Evolutionary conservation across 2,113 vertebrate genomes (phyloP), one percentile per base, ranked within the genome.

Genomic region (Cyphomyrus plagiostoma): DNA sequence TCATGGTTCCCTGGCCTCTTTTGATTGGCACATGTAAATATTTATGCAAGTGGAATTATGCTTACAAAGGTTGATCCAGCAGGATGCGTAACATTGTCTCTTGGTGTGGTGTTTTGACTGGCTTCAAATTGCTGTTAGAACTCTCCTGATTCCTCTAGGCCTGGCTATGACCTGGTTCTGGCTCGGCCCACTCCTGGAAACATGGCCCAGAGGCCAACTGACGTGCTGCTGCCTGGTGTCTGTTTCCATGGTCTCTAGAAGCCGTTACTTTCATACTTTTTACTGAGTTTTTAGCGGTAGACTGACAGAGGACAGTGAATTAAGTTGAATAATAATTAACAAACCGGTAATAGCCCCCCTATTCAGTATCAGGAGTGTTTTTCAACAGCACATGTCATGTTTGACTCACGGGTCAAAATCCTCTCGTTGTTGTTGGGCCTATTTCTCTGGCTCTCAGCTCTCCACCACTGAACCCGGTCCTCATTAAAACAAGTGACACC

Each of bases 401-500:
- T 86, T 90, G 88, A 86, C 90, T 50, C 4, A 35, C 2, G 17
- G 91, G 91, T 90, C 90, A 90, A 91, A 92, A 91, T 86, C 89
- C 45, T 89, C 89, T 89, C 89, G 85, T 89, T 86, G 82, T 84
- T 15, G 58, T 39, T 23, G 21, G 48, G 56, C 49, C n/a, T 83
- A 48, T 88, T 91, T 89, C 80, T 21, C 89, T 89, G 89, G 86
- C 53, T 70, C 50, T 88, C 74, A 23, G 70, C 89, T 56, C 91
- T 91, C 86, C 56, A 89, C 48, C 26, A 56, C 74, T 42, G 52
- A 91, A 83, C 74, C 70, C 19, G 62, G 89, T 86, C n/a, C 35
- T 91, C 92, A 93, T 93, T 91, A 91, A 91, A 91, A 92, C 58
- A 89, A 91, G 49, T 92, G 92, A 92, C 92, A 93, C 91, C 87